These are phyloP conservation scores for Andrena praecox DNA, from an alignment of 2,888 invertebrate genomes.

Conservation along the genomic window DNA sequence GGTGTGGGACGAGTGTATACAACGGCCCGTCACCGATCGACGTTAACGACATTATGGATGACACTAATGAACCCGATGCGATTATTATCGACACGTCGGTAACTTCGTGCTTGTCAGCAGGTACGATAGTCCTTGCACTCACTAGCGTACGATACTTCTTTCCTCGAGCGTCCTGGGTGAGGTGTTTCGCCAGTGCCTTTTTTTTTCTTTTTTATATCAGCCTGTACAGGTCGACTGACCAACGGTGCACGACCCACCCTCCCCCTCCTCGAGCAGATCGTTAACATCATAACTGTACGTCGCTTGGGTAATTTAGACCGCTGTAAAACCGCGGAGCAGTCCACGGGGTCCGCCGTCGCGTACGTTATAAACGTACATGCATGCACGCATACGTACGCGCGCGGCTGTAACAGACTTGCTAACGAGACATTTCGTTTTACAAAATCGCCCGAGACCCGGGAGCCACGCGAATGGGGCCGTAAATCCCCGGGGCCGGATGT, in stretches of 20 bases:
- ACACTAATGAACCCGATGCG: slow-evolving; percentile 40
- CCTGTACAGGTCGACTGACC: slow-evolving; percentile 1
- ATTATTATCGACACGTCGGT: slow-evolving; percentile 23
- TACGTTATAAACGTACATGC: slow-evolving; percentile 46
- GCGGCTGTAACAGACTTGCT: slow-evolving; percentile 76
- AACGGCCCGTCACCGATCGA: slow-evolving; percentile 16
- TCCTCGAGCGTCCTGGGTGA: not conserved
- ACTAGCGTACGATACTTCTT: not conserved
- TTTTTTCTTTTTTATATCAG: not conserved
- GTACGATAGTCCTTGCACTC: not conserved
- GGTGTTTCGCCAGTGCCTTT: slow-evolving; percentile 7
- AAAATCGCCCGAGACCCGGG: slow-evolving; percentile 79
- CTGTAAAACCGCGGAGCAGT: slow-evolving; percentile 80
- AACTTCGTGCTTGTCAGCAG: slow-evolving; percentile 4
- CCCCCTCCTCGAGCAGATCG: slow-evolving; percentile 71
- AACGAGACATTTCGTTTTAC: slow-evolving; percentile 84
- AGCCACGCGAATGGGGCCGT: slow-evolving; percentile 77
- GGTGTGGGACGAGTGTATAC: slow-evolving; percentile 7
- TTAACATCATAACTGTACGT: slow-evolving; percentile 82
- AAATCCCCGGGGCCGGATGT: slow-evolving; percentile 82
- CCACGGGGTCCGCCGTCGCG: slow-evolving; percentile 59
- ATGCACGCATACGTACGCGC: slow-evolving; percentile 38
- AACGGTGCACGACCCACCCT: slow-evolving; percentile 12
- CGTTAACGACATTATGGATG: slow-evolving; percentile 21
- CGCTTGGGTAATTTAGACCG: slow-evolving; percentile 81